A percentile compares a stretch with the other conserved stretches of the same genome.
phyloP scores from a whole-genome alignment of 2,888 invertebrate genomes.

The Dasypolia templi region DNA sequence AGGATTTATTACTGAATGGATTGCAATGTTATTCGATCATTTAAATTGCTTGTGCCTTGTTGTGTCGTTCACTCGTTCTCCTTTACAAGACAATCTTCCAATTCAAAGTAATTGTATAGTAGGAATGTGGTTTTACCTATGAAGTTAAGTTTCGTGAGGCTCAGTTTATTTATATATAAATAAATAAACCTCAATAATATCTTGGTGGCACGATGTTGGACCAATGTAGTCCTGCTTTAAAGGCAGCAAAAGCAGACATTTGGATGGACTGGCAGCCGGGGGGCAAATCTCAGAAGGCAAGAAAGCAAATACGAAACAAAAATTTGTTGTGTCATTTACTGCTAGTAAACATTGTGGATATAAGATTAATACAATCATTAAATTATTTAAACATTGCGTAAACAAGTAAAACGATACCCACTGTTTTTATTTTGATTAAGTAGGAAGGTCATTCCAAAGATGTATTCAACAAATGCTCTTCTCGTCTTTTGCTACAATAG shows the following conservation, averaged over 20 bases:
- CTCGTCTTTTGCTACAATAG: neutral
- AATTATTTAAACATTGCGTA: too few relatives aligned
- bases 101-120: conserved; percentile 36
- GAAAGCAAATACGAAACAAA: neutral
- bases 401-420: conserved; percentile 27
- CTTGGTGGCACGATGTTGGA: neutral
- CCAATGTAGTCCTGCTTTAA: neutral
- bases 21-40: conserved; percentile 37
- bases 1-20: conserved; percentile 43
- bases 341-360: conserved; percentile 33
- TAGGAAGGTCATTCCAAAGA: conserved; percentile 14
- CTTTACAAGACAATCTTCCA: conserved; percentile 46
- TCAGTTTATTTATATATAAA: neutral
- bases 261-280: neutral
- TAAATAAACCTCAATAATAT: neutral
- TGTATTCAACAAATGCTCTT: conserved; percentile 5
- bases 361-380: conserved; percentile 19
- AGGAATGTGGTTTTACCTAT: conserved; percentile 8
- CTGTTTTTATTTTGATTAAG: conserved; percentile 7
- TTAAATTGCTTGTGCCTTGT: conserved; percentile 33
- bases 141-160: neutral
- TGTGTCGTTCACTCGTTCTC: conserved; percentile 25
- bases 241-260: neutral
- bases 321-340: neutral
- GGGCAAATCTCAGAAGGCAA: neutral